Percentiles rank a stretch among this genome's conserved stretches.
Conservation (phyloP, 2,113 vertebrate genomes). For the Actenoides hombroni region DNA sequence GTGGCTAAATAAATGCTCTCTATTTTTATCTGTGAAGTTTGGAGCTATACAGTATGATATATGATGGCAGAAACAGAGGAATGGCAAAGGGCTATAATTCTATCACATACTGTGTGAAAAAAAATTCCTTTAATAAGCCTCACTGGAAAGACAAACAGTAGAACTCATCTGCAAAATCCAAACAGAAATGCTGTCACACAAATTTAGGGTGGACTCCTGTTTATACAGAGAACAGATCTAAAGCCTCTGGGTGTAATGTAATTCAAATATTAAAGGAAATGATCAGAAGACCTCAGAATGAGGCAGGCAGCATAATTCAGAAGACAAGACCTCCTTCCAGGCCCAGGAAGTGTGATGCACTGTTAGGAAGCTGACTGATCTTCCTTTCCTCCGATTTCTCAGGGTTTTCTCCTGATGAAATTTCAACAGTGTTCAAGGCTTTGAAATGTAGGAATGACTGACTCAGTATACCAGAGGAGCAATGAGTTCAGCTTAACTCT, state of each 20-base stretch:
- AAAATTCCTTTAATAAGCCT: background rate
- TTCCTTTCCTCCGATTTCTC: background rate
- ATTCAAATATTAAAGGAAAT: background rate
- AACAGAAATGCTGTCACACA: background rate
- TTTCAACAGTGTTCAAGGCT: background rate
- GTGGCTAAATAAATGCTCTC: background rate
- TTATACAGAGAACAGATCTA: background rate
- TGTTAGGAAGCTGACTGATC: background rate
- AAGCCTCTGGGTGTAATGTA: background rate
- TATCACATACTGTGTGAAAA: background rate
- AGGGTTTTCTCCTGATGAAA: background rate
- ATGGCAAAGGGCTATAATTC: background rate
- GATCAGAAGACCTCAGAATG: background rate
- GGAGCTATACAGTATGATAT: background rate
- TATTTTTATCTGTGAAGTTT: slow-evolving; percentile 14
- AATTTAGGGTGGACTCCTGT: accelerated
- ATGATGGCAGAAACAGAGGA: background rate
- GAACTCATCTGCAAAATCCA: background rate
- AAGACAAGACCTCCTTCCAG: background rate
- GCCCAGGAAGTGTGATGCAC: background rate
- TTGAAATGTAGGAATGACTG: background rate
- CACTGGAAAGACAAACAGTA: background rate
- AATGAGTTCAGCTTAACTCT: background rate
- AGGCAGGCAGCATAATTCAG: background rate
- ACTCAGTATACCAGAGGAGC: background rate